Evolutionary conservation across 2,113 vertebrate species (phyloP).

Genomic region (Mesoclemmys tuberculata): DNA sequence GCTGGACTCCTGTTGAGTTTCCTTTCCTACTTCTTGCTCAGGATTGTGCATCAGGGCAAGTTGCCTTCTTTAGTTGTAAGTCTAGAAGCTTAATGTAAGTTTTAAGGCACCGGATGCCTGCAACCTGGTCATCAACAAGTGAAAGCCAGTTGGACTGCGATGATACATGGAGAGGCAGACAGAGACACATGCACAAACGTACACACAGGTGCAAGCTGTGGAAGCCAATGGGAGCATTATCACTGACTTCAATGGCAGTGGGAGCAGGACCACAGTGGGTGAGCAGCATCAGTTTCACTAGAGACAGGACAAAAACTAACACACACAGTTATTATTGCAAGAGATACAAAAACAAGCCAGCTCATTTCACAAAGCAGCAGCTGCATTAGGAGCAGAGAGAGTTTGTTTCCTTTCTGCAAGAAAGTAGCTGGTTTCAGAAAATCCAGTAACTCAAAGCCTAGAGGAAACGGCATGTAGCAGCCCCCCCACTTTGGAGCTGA

Average conservation of each 20-base stretch:
- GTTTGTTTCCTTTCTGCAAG: background rate
- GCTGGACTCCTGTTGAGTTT: background rate
- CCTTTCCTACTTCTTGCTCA: slow-evolving; percentile 24
- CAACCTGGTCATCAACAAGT: background rate
- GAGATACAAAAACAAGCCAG: background rate
- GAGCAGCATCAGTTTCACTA: background rate
- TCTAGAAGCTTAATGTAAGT: slow-evolving; percentile 3
- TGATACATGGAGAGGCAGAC: background rate
- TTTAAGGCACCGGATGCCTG: background rate
- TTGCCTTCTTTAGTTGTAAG: background rate
- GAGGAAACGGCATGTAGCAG: background rate
- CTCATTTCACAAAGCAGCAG: background rate
- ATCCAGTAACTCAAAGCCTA: slow-evolving; percentile 4
- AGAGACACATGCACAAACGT: background rate
- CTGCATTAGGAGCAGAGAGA: background rate
- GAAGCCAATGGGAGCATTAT: background rate
- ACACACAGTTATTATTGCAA: background rate
- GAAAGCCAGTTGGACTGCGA: background rate
- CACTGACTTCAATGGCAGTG: background rate
- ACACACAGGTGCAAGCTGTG: background rate
- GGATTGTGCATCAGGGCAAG: background rate
- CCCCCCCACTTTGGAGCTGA: background rate
- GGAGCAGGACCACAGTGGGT: background rate
- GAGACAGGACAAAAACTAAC: background rate
- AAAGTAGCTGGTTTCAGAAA: background rate